These are phyloP conservation scores for Diploptera punctata DNA, from an alignment of 2,888 invertebrate genomes.

Conservation along the genomic window DNA sequence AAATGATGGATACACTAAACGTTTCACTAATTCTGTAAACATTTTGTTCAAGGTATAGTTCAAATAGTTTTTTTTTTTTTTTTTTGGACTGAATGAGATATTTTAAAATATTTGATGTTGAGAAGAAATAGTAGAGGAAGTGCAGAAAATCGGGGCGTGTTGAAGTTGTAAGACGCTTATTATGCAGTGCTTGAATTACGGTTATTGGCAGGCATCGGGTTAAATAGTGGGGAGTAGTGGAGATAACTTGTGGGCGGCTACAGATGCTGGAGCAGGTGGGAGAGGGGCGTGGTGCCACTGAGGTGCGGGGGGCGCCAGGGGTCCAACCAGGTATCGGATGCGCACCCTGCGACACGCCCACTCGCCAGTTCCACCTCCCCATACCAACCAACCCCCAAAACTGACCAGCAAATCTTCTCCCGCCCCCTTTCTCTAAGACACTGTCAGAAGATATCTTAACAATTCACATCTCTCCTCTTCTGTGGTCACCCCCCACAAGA, in stretches of 20 bases:
- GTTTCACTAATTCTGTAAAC: no score
- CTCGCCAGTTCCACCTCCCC: conserved; percentile 11
- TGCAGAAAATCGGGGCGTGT: no score
- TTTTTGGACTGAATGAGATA: no score
- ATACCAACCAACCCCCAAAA: conserved; percentile 32
- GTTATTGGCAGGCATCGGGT: not conserved
- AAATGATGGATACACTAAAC: no score
- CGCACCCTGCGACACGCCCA: conserved; percentile 37
- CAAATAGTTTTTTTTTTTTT: no score
- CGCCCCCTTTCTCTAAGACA: no score
- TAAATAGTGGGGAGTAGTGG: not conserved
- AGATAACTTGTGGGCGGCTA: conserved; percentile 6
- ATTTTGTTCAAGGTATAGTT: no score
- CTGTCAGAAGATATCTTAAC: no score
- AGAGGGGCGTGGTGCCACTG: conserved; percentile 24
- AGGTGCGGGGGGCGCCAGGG: conserved; percentile 1
- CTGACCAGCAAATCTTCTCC: conserved; percentile 36
- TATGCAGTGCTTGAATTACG: not conserved
- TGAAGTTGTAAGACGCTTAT: not conserved
- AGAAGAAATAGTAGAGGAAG: no score
- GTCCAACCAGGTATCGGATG: conserved; percentile 38
- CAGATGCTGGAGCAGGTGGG: conserved; percentile 31
- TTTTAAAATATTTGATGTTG: no score
- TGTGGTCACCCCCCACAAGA: no score
- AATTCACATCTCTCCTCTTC: no score